Evolutionary conservation across 2,113 vertebrate species (phyloP), one percentile per base, ranked within the genome.

Genomic region (Gallinago jamesoni): DNA sequence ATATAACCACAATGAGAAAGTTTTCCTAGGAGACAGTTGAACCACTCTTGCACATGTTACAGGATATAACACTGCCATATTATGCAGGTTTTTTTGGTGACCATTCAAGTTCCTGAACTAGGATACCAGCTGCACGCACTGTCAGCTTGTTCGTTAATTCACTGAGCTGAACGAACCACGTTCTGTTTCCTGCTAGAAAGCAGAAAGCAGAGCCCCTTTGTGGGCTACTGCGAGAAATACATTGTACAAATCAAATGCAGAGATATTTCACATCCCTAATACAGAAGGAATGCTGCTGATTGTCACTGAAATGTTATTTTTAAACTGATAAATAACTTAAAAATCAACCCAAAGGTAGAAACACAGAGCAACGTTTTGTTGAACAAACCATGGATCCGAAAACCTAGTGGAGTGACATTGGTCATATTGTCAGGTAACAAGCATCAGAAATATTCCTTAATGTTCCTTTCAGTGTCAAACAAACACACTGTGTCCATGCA

Each of bases 401-500:
- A 81, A 63, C n/a, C 18, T 7, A 47, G 9, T 20, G 33, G 47
- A 75, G 43, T 41, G 8, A 6, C 39, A 37, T 1, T n/a, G 52
- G 17, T 66, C 16, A 9, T 4, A 16, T 1, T 37, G 35, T 55
- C 57, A 35, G 12, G 60, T 80, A 78, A 43, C 37, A 39, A 56
- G 56, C 15, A 63, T 33, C 12, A 30, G 50, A 53, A 57, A 60
- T 35, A 52, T 28, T 53, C 41, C 9, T 74, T 14, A 41, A 59
- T 47, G 10, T 47, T 47, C 16, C 33, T 87, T 95, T 82, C 69
- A 50, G 4, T 24, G 56, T 67, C 31, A 63, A 50, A 87, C 0
- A 2, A 72, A 22, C 21, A 30, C 7, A 19, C 5, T 0, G 0
- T 13, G 18, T 55, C 37, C 4, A 4, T 14, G 53, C 47, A 50